phyloP scores from a whole-genome alignment of 30 jellyfish, hydroid and myxozoan species.

The Turritopsis dohrnii region DNA sequence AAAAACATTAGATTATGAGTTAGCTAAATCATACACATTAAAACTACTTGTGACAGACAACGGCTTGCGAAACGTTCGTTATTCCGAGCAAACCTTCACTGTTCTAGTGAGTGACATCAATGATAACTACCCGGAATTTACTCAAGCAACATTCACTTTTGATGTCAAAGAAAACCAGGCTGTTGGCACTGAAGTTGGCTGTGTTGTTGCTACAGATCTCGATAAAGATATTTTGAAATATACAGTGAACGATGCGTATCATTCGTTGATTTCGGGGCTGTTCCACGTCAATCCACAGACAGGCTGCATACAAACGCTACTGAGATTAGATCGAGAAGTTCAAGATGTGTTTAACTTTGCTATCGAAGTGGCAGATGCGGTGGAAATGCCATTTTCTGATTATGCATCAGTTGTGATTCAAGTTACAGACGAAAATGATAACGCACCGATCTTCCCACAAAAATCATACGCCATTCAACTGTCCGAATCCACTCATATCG shows the following conservation, averaged over 20 bases:
- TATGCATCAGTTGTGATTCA: conserved; percentile 35
- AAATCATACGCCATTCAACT: conserved; percentile 15
- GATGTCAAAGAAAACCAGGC: conserved; percentile 37
- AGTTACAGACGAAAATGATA: conserved; percentile 58
- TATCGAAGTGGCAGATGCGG: conserved; percentile 46
- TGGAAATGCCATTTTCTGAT: conserved; percentile 26
- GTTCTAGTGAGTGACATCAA: conserved; percentile 49
- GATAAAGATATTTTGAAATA: conserved; percentile 36
- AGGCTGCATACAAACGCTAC: background rate
- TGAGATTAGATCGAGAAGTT: conserved; percentile 45
- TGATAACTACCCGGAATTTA: conserved; percentile 62
- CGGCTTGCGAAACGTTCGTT: conserved; percentile 42
- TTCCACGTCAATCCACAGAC: background rate
- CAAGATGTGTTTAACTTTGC: conserved; percentile 21
- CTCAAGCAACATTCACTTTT: conserved; percentile 32
- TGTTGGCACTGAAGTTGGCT: conserved; percentile 29
- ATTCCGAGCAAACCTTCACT: conserved; percentile 42
- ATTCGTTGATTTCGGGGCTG: background rate
- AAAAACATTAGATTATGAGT: conserved; percentile 52
- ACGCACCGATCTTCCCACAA: conserved; percentile 40
- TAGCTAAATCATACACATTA: conserved; percentile 25
- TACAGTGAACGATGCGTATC: background rate
- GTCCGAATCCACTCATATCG: conserved; percentile 35
- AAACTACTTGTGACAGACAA: conserved; percentile 39
- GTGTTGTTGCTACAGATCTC: conserved; percentile 51